Base-by-base conservation (phyloP, 2,113 vertebrate genomes). In the Lophochroa leadbeateri region DNA sequence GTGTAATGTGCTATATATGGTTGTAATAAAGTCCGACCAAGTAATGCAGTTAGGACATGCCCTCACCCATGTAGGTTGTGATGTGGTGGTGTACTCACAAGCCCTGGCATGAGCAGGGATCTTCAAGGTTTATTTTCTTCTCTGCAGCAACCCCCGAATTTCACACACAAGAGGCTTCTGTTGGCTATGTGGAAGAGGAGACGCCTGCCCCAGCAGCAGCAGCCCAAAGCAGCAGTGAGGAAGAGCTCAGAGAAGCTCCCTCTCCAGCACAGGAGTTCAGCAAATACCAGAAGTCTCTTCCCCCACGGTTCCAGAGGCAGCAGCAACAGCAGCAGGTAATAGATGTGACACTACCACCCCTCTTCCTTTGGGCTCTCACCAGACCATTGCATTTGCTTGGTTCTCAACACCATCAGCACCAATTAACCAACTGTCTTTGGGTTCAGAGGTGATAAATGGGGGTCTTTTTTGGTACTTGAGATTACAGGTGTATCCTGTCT, bases 281-380 rank as follows among this genome's bases (percentile, higher is more conserved):
- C 88, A 99, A 99, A 80, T 99, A 98, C 61, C 99, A 99, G 90
- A 99, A 99, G 90, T 97, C 99, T 8, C 96, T 99, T 46, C 98
- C 99, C 10, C 99, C 99, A 3, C 98, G 99, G 24, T 99, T 99
- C 94, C 99, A 99, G 95, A 99, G 99, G 85, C 99, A 99, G 69
- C 98, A 97, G 44, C 97, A 97, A 86, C 97, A 97, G 69, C 96
- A 97, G 86, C 96, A 97, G 94, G 97, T 97, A 98, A 75, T 98
- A 98, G 97, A 96, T 98, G 50, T 58, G 33, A 88, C 5, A 2
- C 14, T 64, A 25, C 11, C 18, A 44, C 2, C 31, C 11, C 7
- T 44, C 2, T 93, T 79, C 61, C 41, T 72, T 63, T 76, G 44
- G n/a, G 75, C 12, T 4, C 31, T 2, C 9, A 17, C 25, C 18